Evolutionary conservation across 2,888 invertebrate genomes (phyloP), one percentile per base, ranked within the genome.

Genomic region (Melipona bicolor): DNA sequence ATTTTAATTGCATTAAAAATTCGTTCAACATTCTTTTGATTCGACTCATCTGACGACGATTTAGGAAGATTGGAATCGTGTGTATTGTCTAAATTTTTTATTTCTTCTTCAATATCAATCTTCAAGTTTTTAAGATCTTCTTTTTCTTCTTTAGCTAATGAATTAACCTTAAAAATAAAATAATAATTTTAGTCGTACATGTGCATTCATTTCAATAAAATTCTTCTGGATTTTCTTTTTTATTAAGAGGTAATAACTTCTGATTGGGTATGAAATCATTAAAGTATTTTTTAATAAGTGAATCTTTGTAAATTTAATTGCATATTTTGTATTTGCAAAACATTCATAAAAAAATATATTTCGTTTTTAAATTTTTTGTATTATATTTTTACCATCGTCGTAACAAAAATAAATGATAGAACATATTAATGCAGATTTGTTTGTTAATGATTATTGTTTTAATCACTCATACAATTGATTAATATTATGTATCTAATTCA

Each of bases 81-180:
- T 21, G 89, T 76, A 78, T 91, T 91, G 79, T 92, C 91, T 24
- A 90, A 90, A 73, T 84, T 88, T 17, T 86, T 89, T 36, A 90
- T 89, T 52, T 89, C 89, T 32, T 90, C 89, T 61, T 89, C 90
- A n/a, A 90, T 86, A 43, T 91, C 90, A n/a, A 86, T 87, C 11
- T 89, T 85, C 5, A 91, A 68, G 71, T 88, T 90, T 73, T 88
- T 82, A 64, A 90, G 75, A 21, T 87, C 85, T 27, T 89, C 86
- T 13, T 89, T 87, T 62, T 91, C 88, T 27, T 83, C 87, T n/a
- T 89, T 82, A 36, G 90, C 88, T 68, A 90, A 74, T 61, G 89
- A 89, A 6, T 70, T 82, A 36, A 83, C 74, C 93, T 93, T 64
- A 19, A 83, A 56, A 67, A 61, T 50, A 69, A 82, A 71, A 77